Conservation (phyloP, 2,888 invertebrate genomes). For the Sphinx pinastri region DNA sequence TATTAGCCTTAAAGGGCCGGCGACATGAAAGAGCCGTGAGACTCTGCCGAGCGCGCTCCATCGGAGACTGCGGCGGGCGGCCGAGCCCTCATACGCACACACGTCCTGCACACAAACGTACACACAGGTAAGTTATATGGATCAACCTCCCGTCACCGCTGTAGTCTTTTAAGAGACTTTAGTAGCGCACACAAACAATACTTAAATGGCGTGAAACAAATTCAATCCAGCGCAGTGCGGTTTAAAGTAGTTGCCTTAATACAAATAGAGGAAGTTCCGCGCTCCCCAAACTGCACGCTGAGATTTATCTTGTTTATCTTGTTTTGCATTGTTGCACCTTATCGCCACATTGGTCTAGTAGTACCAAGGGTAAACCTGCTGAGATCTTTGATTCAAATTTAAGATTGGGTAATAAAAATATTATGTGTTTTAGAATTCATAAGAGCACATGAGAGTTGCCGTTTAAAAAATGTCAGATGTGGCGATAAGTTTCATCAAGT, state of each 20-base stretch:
- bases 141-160: conserved; percentile 7
- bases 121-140: background rate
- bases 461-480: no score
- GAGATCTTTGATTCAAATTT: no score
- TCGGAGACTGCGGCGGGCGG: background rate
- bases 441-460: no score
- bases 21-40: conserved; percentile 22
- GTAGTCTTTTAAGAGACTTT: conserved; percentile 16
- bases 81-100: background rate
- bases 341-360: no score
- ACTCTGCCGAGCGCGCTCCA: conserved; percentile 1
- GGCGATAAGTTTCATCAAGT: no score
- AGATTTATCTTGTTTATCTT: no score
- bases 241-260: conserved; percentile 6
- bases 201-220: conserved; percentile 7
- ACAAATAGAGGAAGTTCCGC: conserved; percentile 12
- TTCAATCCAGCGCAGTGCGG: conserved; percentile 1
- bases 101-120: background rate
- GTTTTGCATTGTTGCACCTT: no score
- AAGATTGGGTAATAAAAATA: no score
- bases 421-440: no score
- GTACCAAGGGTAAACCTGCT: no score
- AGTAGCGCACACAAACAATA: background rate
- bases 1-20: conserved; percentile 30
- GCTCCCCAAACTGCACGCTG: no score